Percentiles rank a stretch among this genome's conserved stretches.
phyloP scores from a whole-genome alignment of 1,140 invertebrate species.

The Penaeus vannamei region DNA sequence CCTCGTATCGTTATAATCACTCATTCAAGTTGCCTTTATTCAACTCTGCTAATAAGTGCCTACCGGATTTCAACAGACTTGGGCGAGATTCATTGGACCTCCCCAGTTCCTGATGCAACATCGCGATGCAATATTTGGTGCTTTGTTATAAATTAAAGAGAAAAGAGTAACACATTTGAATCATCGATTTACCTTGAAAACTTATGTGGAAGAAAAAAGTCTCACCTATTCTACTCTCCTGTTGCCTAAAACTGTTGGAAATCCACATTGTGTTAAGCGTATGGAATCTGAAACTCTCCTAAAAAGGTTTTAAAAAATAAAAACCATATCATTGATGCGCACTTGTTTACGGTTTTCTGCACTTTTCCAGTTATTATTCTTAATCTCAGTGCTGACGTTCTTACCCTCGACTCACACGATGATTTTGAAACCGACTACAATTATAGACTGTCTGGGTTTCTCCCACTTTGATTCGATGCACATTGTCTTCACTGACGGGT shows the following conservation, averaged over 20 bases:
- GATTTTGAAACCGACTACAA: background rate
- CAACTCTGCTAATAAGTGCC: conserved; percentile 45
- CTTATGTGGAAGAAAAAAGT: background rate
- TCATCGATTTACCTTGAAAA: background rate
- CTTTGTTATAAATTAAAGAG: background rate
- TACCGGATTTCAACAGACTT: conserved; percentile 32
- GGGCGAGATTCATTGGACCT: conserved; percentile 2
- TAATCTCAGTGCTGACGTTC: conserved; percentile 27
- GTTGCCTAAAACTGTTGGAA: conserved; percentile 27
- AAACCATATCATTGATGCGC: conserved; percentile 37
- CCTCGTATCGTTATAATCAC: conserved; percentile 30
- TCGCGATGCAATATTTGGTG: conserved; percentile 18
- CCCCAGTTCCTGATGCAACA: background rate
- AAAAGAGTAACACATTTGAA: too few relatives aligned
- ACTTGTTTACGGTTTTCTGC: conserved; percentile 38
- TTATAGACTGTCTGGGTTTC: conserved; percentile 19
- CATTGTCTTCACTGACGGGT: conserved; percentile 20
- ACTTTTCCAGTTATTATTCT: background rate
- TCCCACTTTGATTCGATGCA: conserved; percentile 28
- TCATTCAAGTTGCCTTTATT: conserved; percentile 41
- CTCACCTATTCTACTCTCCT: too few relatives aligned
- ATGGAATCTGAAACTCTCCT: conserved; percentile 14
- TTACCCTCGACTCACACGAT: conserved; percentile 26
- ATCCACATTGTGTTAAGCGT: conserved; percentile 35
- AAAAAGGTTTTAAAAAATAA: background rate